Conservation (phyloP, 2,113 vertebrate genomes). For the Oncorhynchus tshawytscha region DNA sequence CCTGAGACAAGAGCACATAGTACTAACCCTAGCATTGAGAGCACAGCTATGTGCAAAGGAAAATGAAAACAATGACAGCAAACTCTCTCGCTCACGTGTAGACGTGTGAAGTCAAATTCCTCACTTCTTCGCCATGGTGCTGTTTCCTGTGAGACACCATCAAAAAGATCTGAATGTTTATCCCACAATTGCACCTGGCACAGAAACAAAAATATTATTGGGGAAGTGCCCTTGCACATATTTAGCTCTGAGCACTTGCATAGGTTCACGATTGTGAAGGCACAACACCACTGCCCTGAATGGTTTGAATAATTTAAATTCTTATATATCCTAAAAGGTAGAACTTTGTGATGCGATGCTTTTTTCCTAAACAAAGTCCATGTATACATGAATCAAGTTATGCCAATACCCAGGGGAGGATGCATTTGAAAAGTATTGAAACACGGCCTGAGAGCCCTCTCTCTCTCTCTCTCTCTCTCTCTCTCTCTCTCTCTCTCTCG, state of each 20-base stretch:
- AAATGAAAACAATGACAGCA: slow-evolving; percentile 39
- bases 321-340: too few relatives aligned
- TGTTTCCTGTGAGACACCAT: slow-evolving; percentile 18
- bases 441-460: too few relatives aligned
- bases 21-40: slow-evolving; percentile 36
- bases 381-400: too few relatives aligned
- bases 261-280: background rate
- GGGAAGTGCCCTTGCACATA: background rate
- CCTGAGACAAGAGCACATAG: slow-evolving; percentile 42
- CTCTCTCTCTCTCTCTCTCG: background rate
- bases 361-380: too few relatives aligned
- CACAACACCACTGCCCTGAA: too few relatives aligned
- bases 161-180: slow-evolving; percentile 16
- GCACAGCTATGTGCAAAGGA: slow-evolving; percentile 31
- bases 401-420: too few relatives aligned
- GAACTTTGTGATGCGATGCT: too few relatives aligned
- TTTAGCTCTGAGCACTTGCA: background rate
- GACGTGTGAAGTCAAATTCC: slow-evolving; percentile 20
- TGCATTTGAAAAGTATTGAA: too few relatives aligned
- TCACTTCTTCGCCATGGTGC: slow-evolving; percentile 12
- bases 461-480: too few relatives aligned
- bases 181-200: slow-evolving; percentile 8
- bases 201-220: background rate
- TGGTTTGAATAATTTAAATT: too few relatives aligned
- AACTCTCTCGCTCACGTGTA: slow-evolving; percentile 31